Base-by-base conservation (phyloP, 2,888 invertebrate genomes). In the Aphodius sticticus region DNA sequence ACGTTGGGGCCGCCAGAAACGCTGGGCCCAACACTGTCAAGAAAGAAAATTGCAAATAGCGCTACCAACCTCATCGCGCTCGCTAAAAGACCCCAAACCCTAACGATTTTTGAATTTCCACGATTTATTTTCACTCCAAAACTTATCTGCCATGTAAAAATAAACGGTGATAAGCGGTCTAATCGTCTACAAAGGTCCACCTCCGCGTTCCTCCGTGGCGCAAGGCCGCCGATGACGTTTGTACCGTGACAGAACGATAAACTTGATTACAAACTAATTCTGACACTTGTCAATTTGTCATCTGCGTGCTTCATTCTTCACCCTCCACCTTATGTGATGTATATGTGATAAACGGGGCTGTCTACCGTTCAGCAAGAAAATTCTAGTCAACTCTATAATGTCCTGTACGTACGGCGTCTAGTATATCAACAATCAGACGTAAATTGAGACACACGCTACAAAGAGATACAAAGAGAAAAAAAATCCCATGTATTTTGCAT, bases 201-300 rank as follows among this genome's bases (percentile, higher is more conserved):
- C 53, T 53, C 53, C 53, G 53, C 53, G 53, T 53, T 53, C 53
- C 53, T 53, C 12, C 53, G 53, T 53, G 53, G 53, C 53, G 53
- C 53, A 53, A 53, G 53, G 53, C 53, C 53, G 53, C 53, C 53
- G 53, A 53, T 53, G 53, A 53, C 53, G 53, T 53, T 9, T 53
- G 53, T 53, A 53, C 26, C 53, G 53, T 53, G 53, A 53, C 53
- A 53, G 53, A 53, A 53, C 53, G 4, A 53, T 53, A 53, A 81
- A 81, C 83, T 81, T 82, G 81, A 80, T 83, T 83, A 82, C 80
- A 82, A 84, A 83, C 82, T 80, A 53, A 53, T 82, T 82, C 81
- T 83, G 84, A 84, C 83, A 83, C 72, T 81, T 81, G 81, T 82
- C 81, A 82, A 83, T 70, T 81, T 81, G 81, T 82, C 81, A 82